Percentiles rank a stretch among this genome's conserved stretches.
Conservation (phyloP, 1,140 invertebrate genomes). For the Apis laboriosa region DNA sequence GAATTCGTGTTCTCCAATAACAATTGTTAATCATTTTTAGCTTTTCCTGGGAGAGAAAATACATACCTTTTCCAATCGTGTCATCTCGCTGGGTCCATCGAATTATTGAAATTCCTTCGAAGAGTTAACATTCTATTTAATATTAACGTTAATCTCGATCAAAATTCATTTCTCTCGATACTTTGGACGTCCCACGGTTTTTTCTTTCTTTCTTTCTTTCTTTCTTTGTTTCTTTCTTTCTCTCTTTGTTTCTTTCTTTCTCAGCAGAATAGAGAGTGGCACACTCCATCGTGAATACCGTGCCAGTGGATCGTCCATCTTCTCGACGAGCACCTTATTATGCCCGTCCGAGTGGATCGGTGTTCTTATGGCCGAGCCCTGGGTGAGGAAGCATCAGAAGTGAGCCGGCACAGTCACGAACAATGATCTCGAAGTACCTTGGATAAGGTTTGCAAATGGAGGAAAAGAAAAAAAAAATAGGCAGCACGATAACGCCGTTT, state of each 20-base stretch:
- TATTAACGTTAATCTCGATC: neutral
- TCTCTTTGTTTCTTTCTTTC: neutral
- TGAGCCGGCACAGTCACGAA: conserved; percentile 24
- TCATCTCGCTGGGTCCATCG: no score
- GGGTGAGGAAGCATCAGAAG: conserved; percentile 55
- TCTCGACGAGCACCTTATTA: conserved; percentile 52
- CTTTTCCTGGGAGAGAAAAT: no score
- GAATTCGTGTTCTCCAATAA: no score
- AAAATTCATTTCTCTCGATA: neutral
- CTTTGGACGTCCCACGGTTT: no score
- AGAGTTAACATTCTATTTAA: no score
- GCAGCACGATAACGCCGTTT: conserved; percentile 63
- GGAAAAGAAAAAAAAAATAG: conserved; percentile 64
- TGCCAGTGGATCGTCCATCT: conserved; percentile 49
- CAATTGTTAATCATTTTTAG: no score
- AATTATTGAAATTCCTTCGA: no score
- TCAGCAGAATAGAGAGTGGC: no score
- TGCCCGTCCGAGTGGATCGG: conserved; percentile 45
- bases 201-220: neutral
- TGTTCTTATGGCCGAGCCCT: conserved; percentile 43
- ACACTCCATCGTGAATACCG: conserved; percentile 16
- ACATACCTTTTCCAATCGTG: no score
- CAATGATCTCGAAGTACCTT: conserved; percentile 10
- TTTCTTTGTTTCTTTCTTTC: neutral
- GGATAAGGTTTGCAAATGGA: conserved; percentile 70